Percentiles rank a stretch among this genome's conserved stretches.
phyloP scores from a whole-genome alignment of 2,888 invertebrate species.

The Amblyjoppa fuscipennis region DNA sequence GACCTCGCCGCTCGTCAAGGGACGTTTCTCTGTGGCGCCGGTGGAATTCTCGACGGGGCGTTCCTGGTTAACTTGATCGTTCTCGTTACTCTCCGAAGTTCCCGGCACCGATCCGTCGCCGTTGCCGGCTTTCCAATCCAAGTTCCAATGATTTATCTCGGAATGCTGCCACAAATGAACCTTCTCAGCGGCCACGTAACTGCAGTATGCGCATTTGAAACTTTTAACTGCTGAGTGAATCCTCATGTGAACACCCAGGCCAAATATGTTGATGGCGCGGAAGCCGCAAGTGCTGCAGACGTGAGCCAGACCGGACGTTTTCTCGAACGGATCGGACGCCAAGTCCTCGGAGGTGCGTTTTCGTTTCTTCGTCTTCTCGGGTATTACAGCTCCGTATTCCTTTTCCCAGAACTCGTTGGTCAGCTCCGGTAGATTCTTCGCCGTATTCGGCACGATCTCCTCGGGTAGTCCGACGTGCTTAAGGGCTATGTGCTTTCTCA shows the following conservation, averaged over 20 bases:
- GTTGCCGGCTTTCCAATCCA: slow-evolving; percentile 73
- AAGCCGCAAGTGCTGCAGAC: slow-evolving; percentile 79
- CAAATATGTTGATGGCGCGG: slow-evolving; percentile 75
- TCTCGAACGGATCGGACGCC: slow-evolving; percentile 21
- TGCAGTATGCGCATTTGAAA: slow-evolving; percentile 82
- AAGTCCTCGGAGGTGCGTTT: slow-evolving; percentile 64
- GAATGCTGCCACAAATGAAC: slow-evolving; percentile 80
- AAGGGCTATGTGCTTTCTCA: slow-evolving; percentile 79
- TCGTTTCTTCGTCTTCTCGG: slow-evolving; percentile 71
- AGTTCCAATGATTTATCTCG: slow-evolving; percentile 78
- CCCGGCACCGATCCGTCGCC: slow-evolving; percentile 13
- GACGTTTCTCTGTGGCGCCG: slow-evolving; percentile 75
- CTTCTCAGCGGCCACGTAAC: slow-evolving; percentile 75
- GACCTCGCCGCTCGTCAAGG: slow-evolving; percentile 9
- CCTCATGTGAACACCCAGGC: slow-evolving; percentile 78
- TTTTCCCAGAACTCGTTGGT: slow-evolving; percentile 81
- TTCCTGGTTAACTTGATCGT: slow-evolving; percentile 46
- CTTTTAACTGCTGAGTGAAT: slow-evolving; percentile 73
- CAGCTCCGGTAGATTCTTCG: slow-evolving; percentile 73
- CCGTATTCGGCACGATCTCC: slow-evolving; percentile 76
- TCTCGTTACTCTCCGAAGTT: slow-evolving; percentile 15
- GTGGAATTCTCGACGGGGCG: slow-evolving; percentile 69
- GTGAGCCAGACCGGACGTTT: slow-evolving; percentile 35
- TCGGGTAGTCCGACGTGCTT: slow-evolving; percentile 76
- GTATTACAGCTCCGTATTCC: slow-evolving; percentile 78